These are phyloP conservation scores for Dryococelus australis DNA, from an alignment of 2,888 invertebrate species.

Conservation along the genomic window DNA sequence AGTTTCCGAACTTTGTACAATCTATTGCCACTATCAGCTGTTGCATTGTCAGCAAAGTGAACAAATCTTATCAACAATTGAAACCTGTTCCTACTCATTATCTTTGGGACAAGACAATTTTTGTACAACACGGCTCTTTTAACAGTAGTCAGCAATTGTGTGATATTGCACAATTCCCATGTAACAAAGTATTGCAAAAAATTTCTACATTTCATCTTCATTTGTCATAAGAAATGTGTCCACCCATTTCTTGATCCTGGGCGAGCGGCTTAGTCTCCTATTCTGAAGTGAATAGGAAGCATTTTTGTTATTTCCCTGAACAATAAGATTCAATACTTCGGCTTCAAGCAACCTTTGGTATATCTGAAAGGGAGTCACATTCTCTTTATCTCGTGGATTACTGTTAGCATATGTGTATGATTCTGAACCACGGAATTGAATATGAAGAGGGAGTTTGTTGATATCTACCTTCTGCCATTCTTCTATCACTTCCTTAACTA, in stretches of 20 bases:
- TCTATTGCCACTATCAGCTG: conserved; percentile 1
- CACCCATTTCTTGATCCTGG: conserved; percentile 18
- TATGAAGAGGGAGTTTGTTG: too few species aligned
- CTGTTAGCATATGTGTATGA: too few species aligned
- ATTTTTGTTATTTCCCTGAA: neutral
- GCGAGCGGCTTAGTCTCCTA: neutral
- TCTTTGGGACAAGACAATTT: neutral
- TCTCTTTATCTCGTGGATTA: too few species aligned
- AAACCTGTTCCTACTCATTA: conserved; percentile 26
- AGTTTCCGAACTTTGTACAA: neutral
- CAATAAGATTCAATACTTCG: too few species aligned
- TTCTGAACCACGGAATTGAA: too few species aligned
- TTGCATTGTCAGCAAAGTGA: neutral
- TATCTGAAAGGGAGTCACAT: too few species aligned
- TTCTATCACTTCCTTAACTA: neutral
- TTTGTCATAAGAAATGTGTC: too few species aligned
- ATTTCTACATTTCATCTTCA: too few species aligned
- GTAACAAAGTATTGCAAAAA: too few species aligned
- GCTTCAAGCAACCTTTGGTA: too few species aligned
- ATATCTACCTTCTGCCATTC: too few species aligned
- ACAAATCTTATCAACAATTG: neutral
- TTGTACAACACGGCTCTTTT: neutral
- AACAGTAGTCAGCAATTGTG: conserved; percentile 4
- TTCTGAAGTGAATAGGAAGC: neutral
- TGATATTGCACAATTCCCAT: neutral